phyloP scores from a whole-genome alignment of 2,888 invertebrate species.

The Cephus rjabovi region DNA sequence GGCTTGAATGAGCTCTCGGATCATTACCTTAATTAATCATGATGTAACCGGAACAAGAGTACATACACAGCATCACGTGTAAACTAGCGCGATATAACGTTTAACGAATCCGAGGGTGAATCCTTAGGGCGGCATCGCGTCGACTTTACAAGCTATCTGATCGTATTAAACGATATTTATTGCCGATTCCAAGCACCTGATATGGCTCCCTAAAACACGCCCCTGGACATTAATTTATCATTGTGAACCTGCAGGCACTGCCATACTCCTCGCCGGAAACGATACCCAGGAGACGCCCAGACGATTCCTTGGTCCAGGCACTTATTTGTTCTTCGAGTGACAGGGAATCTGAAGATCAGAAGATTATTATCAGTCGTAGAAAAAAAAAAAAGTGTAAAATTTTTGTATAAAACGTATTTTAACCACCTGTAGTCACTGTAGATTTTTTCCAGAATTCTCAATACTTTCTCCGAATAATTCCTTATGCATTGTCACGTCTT shows the following conservation, averaged over 20 bases:
- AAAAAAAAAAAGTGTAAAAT: not conserved
- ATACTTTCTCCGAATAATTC: not conserved
- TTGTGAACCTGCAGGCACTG: not conserved
- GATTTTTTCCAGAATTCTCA: not conserved
- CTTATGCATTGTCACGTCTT: not conserved
- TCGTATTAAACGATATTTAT: constrained; percentile 39
- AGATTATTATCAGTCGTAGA: not conserved
- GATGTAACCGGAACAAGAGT: not conserved
- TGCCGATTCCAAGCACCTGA: constrained; percentile 24
- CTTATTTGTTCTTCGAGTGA: not conserved
- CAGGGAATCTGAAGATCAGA: not conserved
- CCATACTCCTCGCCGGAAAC: not conserved
- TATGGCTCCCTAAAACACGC: constrained; percentile 22
- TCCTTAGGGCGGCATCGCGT: constrained; percentile 27
- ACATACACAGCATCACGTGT: not conserved
- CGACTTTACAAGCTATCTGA: constrained; percentile 20
- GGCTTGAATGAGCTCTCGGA: not conserved
- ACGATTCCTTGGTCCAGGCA: not conserved
- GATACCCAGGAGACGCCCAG: not conserved
- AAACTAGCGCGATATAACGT: not conserved
- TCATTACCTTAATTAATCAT: not conserved
- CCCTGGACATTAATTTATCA: constrained; percentile 29
- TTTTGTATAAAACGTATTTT: not conserved
- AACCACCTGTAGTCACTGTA: not conserved
- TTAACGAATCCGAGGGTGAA: constrained; percentile 25